These are phyloP conservation scores for Hydropsyche betteni DNA, from an alignment of 2,888 invertebrate genomes.

Conservation along the genomic window DNA sequence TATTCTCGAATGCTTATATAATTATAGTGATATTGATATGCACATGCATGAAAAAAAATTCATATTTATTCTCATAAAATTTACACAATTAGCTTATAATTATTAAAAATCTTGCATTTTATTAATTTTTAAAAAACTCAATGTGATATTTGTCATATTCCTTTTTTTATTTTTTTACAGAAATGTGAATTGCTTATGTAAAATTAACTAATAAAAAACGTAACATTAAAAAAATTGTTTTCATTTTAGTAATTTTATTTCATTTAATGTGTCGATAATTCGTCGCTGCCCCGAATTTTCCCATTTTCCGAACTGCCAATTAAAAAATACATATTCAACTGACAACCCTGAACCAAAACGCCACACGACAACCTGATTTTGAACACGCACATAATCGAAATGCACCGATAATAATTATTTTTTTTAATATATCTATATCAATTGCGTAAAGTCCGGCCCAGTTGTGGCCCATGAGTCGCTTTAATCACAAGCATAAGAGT, in stretches of 20 bases:
- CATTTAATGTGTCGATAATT: background rate
- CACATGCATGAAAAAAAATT: background rate
- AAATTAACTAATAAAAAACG: too few relatives aligned
- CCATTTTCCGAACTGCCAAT: background rate
- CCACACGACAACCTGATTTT: too few relatives aligned
- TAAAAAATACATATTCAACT: background rate
- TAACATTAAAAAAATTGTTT: too few relatives aligned
- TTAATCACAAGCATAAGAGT: slow-evolving; percentile 10
- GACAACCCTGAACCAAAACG: background rate
- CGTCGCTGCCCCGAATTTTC: too few relatives aligned
- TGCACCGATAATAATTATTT: background rate
- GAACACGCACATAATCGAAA: too few relatives aligned
- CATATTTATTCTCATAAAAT: background rate
- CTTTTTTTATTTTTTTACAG: too few relatives aligned
- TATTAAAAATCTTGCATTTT: too few relatives aligned
- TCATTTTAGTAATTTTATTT: background rate
- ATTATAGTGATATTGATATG: background rate
- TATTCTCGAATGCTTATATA: background rate
- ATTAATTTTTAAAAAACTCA: too few relatives aligned
- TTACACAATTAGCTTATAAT: too few relatives aligned
- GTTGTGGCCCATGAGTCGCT: slow-evolving; percentile 4
- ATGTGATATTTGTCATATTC: too few relatives aligned
- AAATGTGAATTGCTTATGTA: too few relatives aligned
- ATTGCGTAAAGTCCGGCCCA: slow-evolving; percentile 25
- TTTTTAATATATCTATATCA: background rate